A percentile compares a stretch with the other conserved stretches of the same genome.
These are phyloP conservation scores for Dynastes hyllus DNA, from an alignment of 2,888 invertebrate species.

Conservation along the genomic window DNA sequence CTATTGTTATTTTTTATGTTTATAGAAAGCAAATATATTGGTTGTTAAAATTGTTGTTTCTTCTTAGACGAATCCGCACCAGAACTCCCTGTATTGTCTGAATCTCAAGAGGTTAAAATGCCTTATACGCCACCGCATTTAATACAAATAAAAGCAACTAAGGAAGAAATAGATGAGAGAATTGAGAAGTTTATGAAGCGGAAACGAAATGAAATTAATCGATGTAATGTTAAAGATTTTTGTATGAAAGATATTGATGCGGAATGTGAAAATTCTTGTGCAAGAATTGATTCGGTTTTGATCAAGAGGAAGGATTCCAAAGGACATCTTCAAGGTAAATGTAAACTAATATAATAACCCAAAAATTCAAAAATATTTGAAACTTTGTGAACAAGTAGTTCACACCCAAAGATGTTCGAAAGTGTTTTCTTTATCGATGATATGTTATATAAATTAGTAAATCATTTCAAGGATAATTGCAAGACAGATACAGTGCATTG, in stretches of 20 bases:
- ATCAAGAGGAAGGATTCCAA: constrained; percentile 83
- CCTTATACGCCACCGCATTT: constrained; percentile 71
- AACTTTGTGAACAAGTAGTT: no score
- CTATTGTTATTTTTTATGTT: constrained; percentile 36
- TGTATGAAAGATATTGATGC: constrained; percentile 69
- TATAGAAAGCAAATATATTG: constrained; percentile 18
- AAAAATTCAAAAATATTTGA: no score
- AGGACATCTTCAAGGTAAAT: constrained; percentile 85
- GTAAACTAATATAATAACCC: no score
- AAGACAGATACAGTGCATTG: no score
- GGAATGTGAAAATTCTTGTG: constrained; percentile 78
- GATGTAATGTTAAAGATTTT: constrained; percentile 84
- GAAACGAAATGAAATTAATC: constrained; percentile 84
- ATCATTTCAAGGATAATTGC: no score
- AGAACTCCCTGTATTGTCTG: constrained; percentile 58
- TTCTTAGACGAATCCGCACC: constrained; percentile 55
- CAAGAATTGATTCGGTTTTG: constrained; percentile 83
- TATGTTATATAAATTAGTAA: no score
- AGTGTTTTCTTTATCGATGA: no score
- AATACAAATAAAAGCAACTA: constrained; percentile 81
- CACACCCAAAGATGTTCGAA: no score
- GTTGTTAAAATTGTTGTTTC: constrained; percentile 42
- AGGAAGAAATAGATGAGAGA: constrained; percentile 79
- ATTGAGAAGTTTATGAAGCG: constrained; percentile 84
- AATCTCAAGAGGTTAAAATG: constrained; percentile 63